phyloP scores from a whole-genome alignment of 2,113 vertebrate genomes.

The Uria aalge region DNA sequence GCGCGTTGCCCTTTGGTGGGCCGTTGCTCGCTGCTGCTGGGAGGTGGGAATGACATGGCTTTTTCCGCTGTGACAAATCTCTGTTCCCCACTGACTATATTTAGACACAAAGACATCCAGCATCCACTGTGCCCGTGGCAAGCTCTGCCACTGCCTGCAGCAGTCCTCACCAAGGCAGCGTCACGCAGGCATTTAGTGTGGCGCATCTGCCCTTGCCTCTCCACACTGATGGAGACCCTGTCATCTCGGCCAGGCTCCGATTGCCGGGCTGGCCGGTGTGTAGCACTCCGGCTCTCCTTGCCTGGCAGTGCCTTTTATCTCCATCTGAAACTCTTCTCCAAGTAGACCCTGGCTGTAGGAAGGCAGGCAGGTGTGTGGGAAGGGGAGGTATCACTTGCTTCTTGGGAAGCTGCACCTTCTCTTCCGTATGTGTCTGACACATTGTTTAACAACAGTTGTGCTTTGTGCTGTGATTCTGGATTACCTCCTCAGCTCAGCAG shows the following conservation, averaged over 20 bases:
- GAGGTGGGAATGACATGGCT: not conserved
- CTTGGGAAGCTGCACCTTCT: not conserved
- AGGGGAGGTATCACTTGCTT: not conserved
- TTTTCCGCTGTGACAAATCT: not conserved
- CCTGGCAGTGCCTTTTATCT: not conserved
- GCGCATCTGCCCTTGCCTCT: not conserved
- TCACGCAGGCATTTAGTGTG: not conserved
- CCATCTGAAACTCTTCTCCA: not conserved
- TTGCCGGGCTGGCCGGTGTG: not conserved
- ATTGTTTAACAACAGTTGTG: not conserved
- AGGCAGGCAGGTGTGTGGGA: not conserved
- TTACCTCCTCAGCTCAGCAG: not conserved
- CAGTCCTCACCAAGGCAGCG: not conserved
- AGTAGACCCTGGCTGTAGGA: not conserved
- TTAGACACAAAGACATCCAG: not conserved
- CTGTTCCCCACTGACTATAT: not conserved
- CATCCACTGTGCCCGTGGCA: not conserved
- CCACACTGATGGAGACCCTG: accelerated
- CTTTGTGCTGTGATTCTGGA: not conserved
- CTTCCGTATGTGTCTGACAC: not conserved
- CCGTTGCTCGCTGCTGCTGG: not conserved
- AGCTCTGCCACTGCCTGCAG: not conserved
- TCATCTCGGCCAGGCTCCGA: not conserved
- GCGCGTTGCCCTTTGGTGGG: not conserved
- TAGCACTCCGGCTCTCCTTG: not conserved